Base-by-base conservation (phyloP, 2,888 invertebrate genomes). In the Zelleria hepariella region DNA sequence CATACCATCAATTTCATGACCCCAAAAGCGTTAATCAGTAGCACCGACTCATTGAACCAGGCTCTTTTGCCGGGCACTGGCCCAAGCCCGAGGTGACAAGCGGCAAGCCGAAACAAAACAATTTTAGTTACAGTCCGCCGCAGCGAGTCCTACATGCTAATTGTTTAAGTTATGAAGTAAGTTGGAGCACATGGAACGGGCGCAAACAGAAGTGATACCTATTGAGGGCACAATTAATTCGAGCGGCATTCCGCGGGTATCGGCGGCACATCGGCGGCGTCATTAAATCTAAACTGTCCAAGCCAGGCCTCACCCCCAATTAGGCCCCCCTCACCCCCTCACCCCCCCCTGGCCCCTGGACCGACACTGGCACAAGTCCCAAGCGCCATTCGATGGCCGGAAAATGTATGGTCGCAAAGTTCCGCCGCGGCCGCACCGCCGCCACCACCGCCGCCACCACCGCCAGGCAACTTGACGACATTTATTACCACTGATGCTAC, bases 231-330 rank as follows among this genome's bases (percentile, higher is more conserved):
- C 3, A 32, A 32, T 6, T 32, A 32, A 32, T 32, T 32, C 32
- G 32, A 32, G 32, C 8, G 32, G 10, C 1, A 32, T 32, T 32
- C 32, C 5, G 32, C 7, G 32, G 4, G 10, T 32, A 32, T 32
- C 32, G 32, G 32, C 32, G 10, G 7, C 32, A 32, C 32, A 32
- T 32, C 32, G 32, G 32, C 32, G 32, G 32, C 1, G 49, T 49
- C 49, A 49, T 49, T 49, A 49, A 49, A 49, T 49, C 21, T 49
- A 49, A 49, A 49, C 49, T 49, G 49, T 49, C 49, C 49, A 49
- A 49, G 49, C 49, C 49, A 49, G 20, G 32, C 32, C 8, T 7
- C 32, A n/a, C 7, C 49, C 20, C 20, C 49, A 49, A 49, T 49
- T 21, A 49, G 20, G 5, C 49, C 49, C 49, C 7, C 51, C 20